Evolutionary conservation across 1,140 invertebrate genomes (phyloP), one percentile per base, ranked within the genome.

Genomic region (Habropoda laboriosa): DNA sequence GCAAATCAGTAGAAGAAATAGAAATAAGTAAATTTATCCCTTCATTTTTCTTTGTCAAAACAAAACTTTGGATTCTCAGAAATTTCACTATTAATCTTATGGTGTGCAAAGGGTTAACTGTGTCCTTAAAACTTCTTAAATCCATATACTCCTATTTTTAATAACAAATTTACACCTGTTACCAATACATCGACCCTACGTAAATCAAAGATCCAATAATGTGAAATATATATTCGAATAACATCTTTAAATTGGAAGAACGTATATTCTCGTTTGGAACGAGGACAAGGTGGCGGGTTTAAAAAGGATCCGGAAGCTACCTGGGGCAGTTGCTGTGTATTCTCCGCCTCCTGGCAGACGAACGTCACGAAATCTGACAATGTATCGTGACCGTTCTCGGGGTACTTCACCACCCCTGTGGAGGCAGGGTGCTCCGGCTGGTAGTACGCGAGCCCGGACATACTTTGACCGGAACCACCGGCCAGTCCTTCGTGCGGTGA

Each of bases 321-420:
- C 95, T 97, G 97, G 89, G 96, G 94, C 89, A 95, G 94, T 92
- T 96, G 96, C 77, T 96, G 96, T 85, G 96, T 96, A 84, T 96
- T 96, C 86, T 97, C 96, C 55, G 96, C 96, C 93, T 99, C 98
- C 93, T 99, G 98, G 91, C 98, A 99, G 58, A 99, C 98, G 88
- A 99, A 97, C 45, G 98, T 99, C 45, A 99, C 98, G 93, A 99
- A 99, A 92, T 99, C 98, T 0, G 97, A 97, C 72, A 99, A 95
- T 0, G 97, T 98, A 92, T 99, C 98, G 91, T 98, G 96, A 45
- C 96, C 96, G 88, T 97, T 96, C 88, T 97, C 96, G 40, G 96
- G 96, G 86, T 97, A 97, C 91, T 97, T 97, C 61, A 95, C 95
- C 76, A 96, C 94, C 76, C 94, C 95, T 72, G 94, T 91, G 40